A percentile compares a stretch with the other conserved stretches of the same genome.
Conservation (phyloP, 2,888 invertebrate genomes). For the Craniophora ligustri region DNA sequence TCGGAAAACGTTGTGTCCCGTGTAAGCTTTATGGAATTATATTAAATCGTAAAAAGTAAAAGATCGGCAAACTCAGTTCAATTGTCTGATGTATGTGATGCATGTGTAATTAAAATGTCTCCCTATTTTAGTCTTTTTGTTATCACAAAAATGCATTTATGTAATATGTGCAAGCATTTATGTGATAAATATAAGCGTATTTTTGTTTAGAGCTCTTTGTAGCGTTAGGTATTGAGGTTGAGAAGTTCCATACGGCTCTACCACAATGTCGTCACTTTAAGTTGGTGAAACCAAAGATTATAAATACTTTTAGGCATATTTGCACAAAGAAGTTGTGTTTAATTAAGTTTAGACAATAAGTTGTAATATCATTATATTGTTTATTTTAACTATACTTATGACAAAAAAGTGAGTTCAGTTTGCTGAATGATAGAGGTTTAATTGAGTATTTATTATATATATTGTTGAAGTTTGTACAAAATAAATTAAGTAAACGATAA, state of each 20-base stretch:
- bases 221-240: slow-evolving; percentile 57
- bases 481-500: slow-evolving; percentile 90
- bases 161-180: slow-evolving; percentile 46
- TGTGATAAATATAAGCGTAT: slow-evolving; percentile 53
- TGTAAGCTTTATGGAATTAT: slow-evolving; percentile 6
- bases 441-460: slow-evolving; percentile 89
- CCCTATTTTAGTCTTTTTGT: slow-evolving; percentile 29
- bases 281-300: slow-evolving; percentile 86
- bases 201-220: slow-evolving; percentile 47
- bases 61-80: slow-evolving; percentile 8
- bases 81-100: slow-evolving; percentile 1
- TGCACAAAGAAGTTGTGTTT: slow-evolving; percentile 89
- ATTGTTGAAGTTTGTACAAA: slow-evolving; percentile 90
- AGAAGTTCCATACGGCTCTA: slow-evolving; percentile 64
- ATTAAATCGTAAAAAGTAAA: neutral
- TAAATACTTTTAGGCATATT: slow-evolving; percentile 88
- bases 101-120: slow-evolving; percentile 39
- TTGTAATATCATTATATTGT: slow-evolving; percentile 86
- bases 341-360: slow-evolving; percentile 89
- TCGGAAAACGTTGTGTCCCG: slow-evolving; percentile 11
- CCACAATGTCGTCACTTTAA: slow-evolving; percentile 60
- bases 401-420: slow-evolving; percentile 89
- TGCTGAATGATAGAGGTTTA: slow-evolving; percentile 89
- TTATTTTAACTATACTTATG: slow-evolving; percentile 86
- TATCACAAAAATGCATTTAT: slow-evolving; percentile 53